Base-by-base conservation (phyloP, 2,888 invertebrate species). In the Cerastis rubricosa region DNA sequence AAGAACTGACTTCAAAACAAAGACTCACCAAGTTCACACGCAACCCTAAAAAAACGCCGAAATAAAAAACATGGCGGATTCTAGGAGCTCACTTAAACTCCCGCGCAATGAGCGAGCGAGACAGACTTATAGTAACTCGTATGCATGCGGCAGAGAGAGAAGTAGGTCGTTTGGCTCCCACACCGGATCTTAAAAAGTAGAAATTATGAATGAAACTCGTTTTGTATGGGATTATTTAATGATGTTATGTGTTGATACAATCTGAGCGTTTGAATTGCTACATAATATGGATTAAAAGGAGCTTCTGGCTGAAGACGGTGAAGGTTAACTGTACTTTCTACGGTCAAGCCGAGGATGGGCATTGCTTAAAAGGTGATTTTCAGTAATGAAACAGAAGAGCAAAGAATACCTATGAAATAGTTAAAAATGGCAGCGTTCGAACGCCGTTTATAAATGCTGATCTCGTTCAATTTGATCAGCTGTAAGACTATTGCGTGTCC, bases 111-210 rank as follows among this genome's bases (percentile, higher is more conserved):
- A 59, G 70, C n/a, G 80, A 90, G 54, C 22, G 85, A 86, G 88
- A 89, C 25, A 29, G 63, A 22, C 11, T 9, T 74, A 86, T 69
- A 1, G 0, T 17, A 0, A 4, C 0, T 9, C 0, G 22, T 25
- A 0, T 9, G 57, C 0, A 71, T 43, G 73, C 9, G 59, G 87
- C 47, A 49, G 70, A 67, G 85, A 81, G 17, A 40, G 63, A 11
- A 35, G 61, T 70, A 80, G 40, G 40, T 73, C 68, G 67, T 90
- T 90, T 86, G 86, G 78, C 89, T 94, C 90, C 81, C 91, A 89
- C 93, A 93, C 93, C 93, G 94, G 93, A 93, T 92, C 89, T 86
- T 84, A 92, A 94, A 93, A 93, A 91, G 87, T 85, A 79, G 73
- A 76, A 78, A 71, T 79, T 74, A 87, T 87, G 87, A 87, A 87